Conservation (phyloP, 2,113 vertebrate species). For the Sinocyclocheilus grahami region DNA sequence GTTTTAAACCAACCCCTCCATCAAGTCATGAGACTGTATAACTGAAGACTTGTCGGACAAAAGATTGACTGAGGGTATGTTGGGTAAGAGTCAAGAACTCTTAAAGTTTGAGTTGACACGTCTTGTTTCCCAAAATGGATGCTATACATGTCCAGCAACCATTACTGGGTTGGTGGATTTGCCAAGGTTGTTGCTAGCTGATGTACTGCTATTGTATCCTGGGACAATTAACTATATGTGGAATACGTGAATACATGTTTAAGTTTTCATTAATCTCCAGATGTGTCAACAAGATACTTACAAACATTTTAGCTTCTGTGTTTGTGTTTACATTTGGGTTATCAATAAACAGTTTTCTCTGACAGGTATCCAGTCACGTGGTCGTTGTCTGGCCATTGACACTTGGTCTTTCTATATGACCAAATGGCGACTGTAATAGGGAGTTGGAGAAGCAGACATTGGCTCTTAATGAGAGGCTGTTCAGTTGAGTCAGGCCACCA, state of each 20-base stretch:
- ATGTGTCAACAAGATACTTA: neutral
- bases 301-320: neutral
- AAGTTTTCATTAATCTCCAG: neutral
- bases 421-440: neutral
- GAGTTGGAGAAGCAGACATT: neutral
- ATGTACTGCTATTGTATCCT: conserved; percentile 38
- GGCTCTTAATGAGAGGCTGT: conserved; percentile 24
- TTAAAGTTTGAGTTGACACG: conserved; percentile 60
- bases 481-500: conserved; percentile 23
- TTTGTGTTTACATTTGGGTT: neutral
- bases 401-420: neutral
- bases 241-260: neutral
- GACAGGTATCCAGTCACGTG: neutral
- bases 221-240: conserved; percentile 20
- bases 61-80: neutral
- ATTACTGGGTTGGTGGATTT: conserved; percentile 35
- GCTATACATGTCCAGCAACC: conserved; percentile 40
- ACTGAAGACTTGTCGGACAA: conserved; percentile 34
- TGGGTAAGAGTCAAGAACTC: conserved; percentile 38
- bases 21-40: neutral
- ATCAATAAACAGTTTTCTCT: neutral
- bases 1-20: neutral
- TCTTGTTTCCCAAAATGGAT: conserved; percentile 55
- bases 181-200: conserved; percentile 22
- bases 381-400: neutral